These are phyloP conservation scores for Steinernema khuongi DNA, from an alignment of 1,140 invertebrate genomes.

Conservation along the genomic window DNA sequence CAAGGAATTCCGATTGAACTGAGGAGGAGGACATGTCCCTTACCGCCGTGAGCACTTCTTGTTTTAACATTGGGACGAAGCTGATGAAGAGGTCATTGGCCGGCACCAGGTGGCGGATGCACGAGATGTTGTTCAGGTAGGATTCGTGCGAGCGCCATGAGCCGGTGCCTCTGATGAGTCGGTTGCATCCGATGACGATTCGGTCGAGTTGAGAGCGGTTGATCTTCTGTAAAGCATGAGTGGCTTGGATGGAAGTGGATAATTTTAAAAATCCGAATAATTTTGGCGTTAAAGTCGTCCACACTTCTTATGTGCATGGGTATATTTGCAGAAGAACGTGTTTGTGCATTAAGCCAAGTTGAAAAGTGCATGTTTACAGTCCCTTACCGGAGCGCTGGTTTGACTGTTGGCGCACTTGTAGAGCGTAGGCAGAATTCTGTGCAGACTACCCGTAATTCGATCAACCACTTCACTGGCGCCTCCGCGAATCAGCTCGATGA, in stretches of 20 bases:
- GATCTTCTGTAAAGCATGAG: conserved; percentile 29
- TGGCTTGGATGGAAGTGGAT: background rate
- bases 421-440: conserved; percentile 43
- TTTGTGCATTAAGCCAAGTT: too few relatives aligned
- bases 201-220: conserved; percentile 46
- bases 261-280: background rate
- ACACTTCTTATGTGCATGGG: background rate
- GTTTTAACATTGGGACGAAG: conserved; percentile 52
- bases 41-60: conserved; percentile 43
- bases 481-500: conserved; percentile 53
- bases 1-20: conserved; percentile 21
- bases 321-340: background rate
- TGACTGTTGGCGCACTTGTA: conserved; percentile 32
- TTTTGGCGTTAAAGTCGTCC: background rate
- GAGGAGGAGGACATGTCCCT: conserved; percentile 28
- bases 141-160: conserved; percentile 53
- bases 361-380: too few relatives aligned
- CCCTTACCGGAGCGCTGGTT: conserved; percentile 16
- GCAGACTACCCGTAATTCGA: conserved; percentile 45
- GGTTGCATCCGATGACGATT: conserved; percentile 52
- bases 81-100: conserved; percentile 37
- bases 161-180: conserved; percentile 49
- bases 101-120: conserved; percentile 36
- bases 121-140: conserved; percentile 45
- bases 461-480: conserved; percentile 52